phyloP scores from a whole-genome alignment of 1,140 invertebrate genomes.

The Rhyacophila brunnea region DNA sequence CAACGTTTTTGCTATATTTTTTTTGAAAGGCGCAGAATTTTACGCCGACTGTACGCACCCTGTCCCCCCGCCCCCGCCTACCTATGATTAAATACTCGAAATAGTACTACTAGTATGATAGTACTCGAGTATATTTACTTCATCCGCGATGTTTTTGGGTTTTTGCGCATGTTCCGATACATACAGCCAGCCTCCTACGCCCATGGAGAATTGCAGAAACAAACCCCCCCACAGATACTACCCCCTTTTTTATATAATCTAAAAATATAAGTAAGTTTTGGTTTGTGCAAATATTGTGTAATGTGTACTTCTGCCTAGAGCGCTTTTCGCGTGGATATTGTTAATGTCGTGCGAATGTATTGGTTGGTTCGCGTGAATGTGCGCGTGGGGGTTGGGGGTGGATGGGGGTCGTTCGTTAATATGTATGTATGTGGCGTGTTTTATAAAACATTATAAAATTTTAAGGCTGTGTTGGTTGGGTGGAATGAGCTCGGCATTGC shows the following conservation, averaged over 20 bases:
- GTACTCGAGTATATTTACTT: slow-evolving; percentile 30
- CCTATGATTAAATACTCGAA: slow-evolving; percentile 35
- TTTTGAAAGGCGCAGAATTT: neutral
- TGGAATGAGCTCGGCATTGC: slow-evolving; percentile 6
- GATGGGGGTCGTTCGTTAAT: no score
- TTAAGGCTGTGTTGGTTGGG: slow-evolving; percentile 12
- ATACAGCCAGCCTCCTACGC: slow-evolving; percentile 1
- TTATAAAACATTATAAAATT: slow-evolving; percentile 23
- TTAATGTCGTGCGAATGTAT: neutral
- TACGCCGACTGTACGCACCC: slow-evolving; percentile 21
- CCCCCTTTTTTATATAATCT: slow-evolving; percentile 28
- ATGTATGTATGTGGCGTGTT: neutral
- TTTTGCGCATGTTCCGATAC: slow-evolving; percentile 34
- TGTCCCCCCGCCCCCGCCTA: neutral
- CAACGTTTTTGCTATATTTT: no score
- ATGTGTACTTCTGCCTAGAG: slow-evolving; percentile 12
- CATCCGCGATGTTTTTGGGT: slow-evolving; percentile 31
- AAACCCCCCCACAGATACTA: slow-evolving; percentile 1
- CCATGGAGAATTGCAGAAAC: slow-evolving; percentile 23
- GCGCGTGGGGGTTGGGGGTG: neutral
- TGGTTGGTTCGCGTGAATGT: neutral
- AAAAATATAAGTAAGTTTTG: slow-evolving; percentile 31
- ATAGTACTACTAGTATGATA: slow-evolving; percentile 30
- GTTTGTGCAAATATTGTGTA: slow-evolving; percentile 32
- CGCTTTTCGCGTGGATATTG: no score